phyloP scores from a whole-genome alignment of 2,888 invertebrate species.

The Synergus japonicus region DNA sequence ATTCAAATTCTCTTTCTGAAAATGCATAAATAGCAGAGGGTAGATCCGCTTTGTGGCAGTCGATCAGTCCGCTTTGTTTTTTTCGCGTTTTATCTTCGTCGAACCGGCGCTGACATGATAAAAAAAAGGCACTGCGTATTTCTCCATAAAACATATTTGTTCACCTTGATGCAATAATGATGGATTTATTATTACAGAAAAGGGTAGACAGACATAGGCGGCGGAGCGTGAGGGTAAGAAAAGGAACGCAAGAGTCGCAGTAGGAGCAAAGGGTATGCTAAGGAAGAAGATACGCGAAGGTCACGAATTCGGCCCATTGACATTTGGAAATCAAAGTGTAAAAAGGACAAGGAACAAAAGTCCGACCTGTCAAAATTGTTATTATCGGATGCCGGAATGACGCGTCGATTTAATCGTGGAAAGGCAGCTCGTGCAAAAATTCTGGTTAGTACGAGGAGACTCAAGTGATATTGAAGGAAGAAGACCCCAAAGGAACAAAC shows the following conservation, averaged over 20 bases:
- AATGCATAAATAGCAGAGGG: background rate
- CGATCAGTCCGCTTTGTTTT: background rate
- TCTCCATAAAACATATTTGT: background rate
- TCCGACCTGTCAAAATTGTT: slow-evolving; percentile 38
- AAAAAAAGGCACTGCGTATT: slow-evolving; percentile 2
- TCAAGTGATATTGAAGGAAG: slow-evolving; percentile 58
- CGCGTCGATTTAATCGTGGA: slow-evolving; percentile 59
- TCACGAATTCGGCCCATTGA: slow-evolving; percentile 54
- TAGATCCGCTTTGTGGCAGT: background rate
- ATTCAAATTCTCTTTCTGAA: background rate
- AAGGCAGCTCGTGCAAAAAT: slow-evolving; percentile 55
- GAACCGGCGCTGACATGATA: background rate
- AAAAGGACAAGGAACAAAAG: slow-evolving; percentile 44
- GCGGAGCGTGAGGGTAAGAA: slow-evolving; percentile 42
- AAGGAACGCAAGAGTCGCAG: slow-evolving; percentile 48
- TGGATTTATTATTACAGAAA: slow-evolving; percentile 4
- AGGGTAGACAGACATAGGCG: slow-evolving; percentile 1
- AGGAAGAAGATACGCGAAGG: slow-evolving; percentile 55
- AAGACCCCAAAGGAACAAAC: slow-evolving; percentile 12
- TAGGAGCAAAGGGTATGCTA: slow-evolving; percentile 64
- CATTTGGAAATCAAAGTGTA: slow-evolving; percentile 47
- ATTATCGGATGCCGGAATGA: slow-evolving; percentile 63
- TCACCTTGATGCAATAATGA: background rate
- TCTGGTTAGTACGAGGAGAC: slow-evolving; percentile 50
- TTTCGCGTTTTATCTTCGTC: background rate